Evolutionary conservation across 2,113 vertebrate genomes (phyloP), one percentile per base, ranked within the genome.

Genomic region (Prunella fulvescens): DNA sequence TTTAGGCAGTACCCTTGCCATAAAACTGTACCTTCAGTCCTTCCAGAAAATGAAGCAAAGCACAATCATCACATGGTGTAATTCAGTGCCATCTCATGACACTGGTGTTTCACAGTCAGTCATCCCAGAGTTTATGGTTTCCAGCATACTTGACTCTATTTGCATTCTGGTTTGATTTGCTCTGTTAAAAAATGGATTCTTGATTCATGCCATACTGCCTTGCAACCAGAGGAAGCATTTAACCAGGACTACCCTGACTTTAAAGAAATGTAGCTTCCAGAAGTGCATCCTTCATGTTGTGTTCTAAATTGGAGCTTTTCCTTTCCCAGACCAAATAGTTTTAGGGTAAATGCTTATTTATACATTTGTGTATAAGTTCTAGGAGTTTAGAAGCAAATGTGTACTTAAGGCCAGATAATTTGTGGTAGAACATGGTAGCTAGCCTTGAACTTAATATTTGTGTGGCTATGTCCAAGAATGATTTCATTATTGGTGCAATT

Each of bases 21-120:
- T 76, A 53, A 72, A 84, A 71, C 12, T 2, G 3, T 57, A 23
- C 31, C 51, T 91, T 86, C 29, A 31, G 5, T 10, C 62, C 25
- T 82, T 90, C 39, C 33, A 77, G 79, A 91, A 96, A 90, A 20
- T 33, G 42, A 77, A 88, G 80, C 28, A 53, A 65, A 80, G 33
- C 14, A 61, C 58, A 45, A 11, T 26, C 1, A 7, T 22, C 29
- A 62, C 0, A 0, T n/a, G 40, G 23, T 64, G 17, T 45, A 60
- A 51, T 56, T 71, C 19, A 33, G 24, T 50, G 33, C 28, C 88
- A 69, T 7, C 31, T 67, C 3, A 2, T 72, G 73, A 92, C 33
- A 58, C 19, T 20, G 16, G 16, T 54, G 39, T 71, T 57, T 92
- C 83, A 81, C 14, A 66, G 76, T 37, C 62, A 28, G 8, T 70